Evolutionary conservation across 2,113 vertebrate species (phyloP), one percentile per base, ranked within the genome.

Genomic region (Mesocricetus auratus): DNA sequence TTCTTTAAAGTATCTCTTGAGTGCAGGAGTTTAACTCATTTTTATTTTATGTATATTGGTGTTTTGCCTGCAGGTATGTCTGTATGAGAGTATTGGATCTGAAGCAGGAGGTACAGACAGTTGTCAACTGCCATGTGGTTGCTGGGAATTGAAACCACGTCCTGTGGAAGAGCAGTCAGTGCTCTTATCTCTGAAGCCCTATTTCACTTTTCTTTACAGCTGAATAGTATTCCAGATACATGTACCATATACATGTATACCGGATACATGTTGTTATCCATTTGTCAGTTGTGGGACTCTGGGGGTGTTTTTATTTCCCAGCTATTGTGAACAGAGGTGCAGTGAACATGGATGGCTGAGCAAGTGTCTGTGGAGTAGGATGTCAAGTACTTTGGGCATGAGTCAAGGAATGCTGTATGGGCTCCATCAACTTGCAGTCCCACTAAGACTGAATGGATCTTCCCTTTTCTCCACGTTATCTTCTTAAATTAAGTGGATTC

Each of bases 401-500:
- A 29, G 81, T 7, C n/a, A 83, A 62, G 15, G 58, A 42, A 8
- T 62, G 39, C n/a, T 62, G 26, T 19, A 83, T 42, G 24, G 13
- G 39, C 24, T 62, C 17, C 24, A 83, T 62, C 24, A 31, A 24
- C 39, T 42, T 83, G n/a, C 13, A 42, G 24, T 62, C 24, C 58
- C 81, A 39, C 21, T 56, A 83, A 29, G 24, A 62, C 24, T 62
- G 13, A 42, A 42, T 29, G n/a, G n/a, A 83, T 13, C n/a, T 62
- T 42, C 15, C 58, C n/a, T 42, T 62, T 62, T 19, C 81, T 13
- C n/a, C n/a, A 62, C 58, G 31, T 62, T 42, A 26, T 83, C 78
- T 86, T 96, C 68, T 94, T 89, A 90, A 90, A 92, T 92, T 96
- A 90, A 94, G 24, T 96, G n/a, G 74, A 90, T 68, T 87, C 83